phyloP scores from a whole-genome alignment of 2,888 invertebrate species.

The Crematogaster levior region DNA sequence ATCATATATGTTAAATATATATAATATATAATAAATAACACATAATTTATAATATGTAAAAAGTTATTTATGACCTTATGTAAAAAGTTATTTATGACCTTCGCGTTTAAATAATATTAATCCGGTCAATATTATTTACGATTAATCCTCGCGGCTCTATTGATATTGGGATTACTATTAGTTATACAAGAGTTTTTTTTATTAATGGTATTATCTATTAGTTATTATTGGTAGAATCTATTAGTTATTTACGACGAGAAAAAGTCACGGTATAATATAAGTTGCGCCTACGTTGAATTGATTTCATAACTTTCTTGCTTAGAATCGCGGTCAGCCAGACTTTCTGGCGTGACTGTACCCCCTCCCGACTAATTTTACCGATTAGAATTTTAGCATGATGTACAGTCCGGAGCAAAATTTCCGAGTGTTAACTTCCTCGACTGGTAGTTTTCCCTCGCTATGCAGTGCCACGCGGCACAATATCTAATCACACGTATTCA shows the following conservation, averaged over 20 bases:
- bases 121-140: neutral
- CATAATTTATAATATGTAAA: too few relatives aligned
- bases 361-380: conserved; percentile 82
- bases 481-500: conserved; percentile 50
- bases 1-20: too few relatives aligned
- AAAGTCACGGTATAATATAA: conserved; percentile 39
- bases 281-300: conserved; percentile 73
- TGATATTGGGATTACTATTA: neutral
- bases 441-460: conserved; percentile 21
- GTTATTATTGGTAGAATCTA: conserved; percentile 31
- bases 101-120: neutral
- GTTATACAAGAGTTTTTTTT: neutral
- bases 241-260: conserved; percentile 34
- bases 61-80: neutral
- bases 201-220: neutral
- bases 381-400: conserved; percentile 83
- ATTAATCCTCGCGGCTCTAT: neutral
- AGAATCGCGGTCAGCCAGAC: conserved; percentile 82
- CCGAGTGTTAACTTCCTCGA: conserved; percentile 41
- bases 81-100: neutral
- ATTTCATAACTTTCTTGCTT: conserved; percentile 82
- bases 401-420: conserved; percentile 73
- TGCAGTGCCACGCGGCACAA: conserved; percentile 19
- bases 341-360: conserved; percentile 79
- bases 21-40: too few relatives aligned